Conservation (phyloP, 2,113 vertebrate genomes). For the Potamarius usumacintae region DNA sequence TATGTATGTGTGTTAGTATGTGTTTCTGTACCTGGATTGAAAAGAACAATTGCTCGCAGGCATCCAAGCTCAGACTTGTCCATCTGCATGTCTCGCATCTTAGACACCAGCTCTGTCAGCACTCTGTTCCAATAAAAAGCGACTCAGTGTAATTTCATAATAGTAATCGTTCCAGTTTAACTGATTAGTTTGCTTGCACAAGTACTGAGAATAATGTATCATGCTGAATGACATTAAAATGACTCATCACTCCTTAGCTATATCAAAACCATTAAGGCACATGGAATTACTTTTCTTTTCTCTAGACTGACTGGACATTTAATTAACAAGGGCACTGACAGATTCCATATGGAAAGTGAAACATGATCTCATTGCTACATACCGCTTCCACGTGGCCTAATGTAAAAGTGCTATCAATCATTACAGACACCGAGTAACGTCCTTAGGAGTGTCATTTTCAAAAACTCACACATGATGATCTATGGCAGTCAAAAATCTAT, state of each 20-base stretch:
- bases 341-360: conserved; percentile 44
- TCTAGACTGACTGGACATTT: conserved; percentile 18
- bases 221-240: conserved; percentile 12
- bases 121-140: conserved; percentile 39
- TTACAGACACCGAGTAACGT: not conserved
- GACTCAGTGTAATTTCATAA: conserved; percentile 9
- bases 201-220: not conserved
- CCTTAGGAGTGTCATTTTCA: conserved; percentile 23
- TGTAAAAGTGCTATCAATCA: conserved; percentile 62
- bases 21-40: conserved; percentile 86
- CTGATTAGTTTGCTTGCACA: conserved; percentile 6
- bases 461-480: conserved; percentile 6
- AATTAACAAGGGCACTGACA: conserved; percentile 30
- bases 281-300: conserved; percentile 28
- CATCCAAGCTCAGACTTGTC: conserved; percentile 98
- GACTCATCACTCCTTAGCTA: conserved; percentile 21
- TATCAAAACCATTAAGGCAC: conserved; percentile 23
- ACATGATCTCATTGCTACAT: conserved; percentile 61
- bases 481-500: conserved; percentile 25
- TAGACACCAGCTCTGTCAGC: conserved; percentile 87
- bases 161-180: conserved; percentile 15
- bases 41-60: conserved; percentile 94
- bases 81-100: conserved; percentile 99
- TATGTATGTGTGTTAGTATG: not conserved
- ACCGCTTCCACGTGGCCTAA: conserved; percentile 62